Base-by-base conservation (phyloP, 2,888 invertebrate genomes). In the Chorisops tibialis region DNA sequence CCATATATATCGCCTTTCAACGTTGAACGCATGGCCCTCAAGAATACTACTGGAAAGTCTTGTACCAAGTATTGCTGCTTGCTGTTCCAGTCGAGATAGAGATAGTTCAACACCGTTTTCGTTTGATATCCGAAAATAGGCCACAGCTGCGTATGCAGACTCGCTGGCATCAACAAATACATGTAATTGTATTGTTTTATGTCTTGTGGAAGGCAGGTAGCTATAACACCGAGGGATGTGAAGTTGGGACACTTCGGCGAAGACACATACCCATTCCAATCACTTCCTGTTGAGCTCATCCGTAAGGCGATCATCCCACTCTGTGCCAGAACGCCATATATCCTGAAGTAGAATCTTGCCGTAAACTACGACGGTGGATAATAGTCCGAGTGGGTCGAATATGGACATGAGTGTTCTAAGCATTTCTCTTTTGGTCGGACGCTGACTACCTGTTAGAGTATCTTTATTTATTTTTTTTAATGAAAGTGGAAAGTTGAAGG, bases 361-460 rank as follows among this genome's bases (percentile, higher is more conserved):
- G 12, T 64, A 45, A 1, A 71, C 58, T 0, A 67, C 61, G 4
- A 69, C 67, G 1, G 70, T 68, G 0, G 63, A 59, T 1, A 72
- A 58, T 0, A 71, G 58, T 4, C 71, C 72, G 0, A 72, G 43
- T 0, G 73, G 73, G 39, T 75, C 72, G 52, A 69, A 74, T 1
- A 72, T 48, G 1, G 69, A 71, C 72, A 69, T 71, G 4, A 69
- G 65, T 0, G 66, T 52, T 3, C 67, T 60, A 6, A 70, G 56
- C 16, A 65, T 48, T 41, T 68, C 63, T 37, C 68, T 41, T 43
- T 69, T 70, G 19, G 68, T 70, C 2, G 68, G 68, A 38, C 39
- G 59, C 19, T 45, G 50, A 6, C 50, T 18, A 1, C 65, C 65
- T 4, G 5, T 50, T n/a, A 63, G 12, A 2, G 67, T 43, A 1